phyloP scores from a whole-genome alignment of 2,797 vertebrate species.

The Lutra lutra region DNA sequence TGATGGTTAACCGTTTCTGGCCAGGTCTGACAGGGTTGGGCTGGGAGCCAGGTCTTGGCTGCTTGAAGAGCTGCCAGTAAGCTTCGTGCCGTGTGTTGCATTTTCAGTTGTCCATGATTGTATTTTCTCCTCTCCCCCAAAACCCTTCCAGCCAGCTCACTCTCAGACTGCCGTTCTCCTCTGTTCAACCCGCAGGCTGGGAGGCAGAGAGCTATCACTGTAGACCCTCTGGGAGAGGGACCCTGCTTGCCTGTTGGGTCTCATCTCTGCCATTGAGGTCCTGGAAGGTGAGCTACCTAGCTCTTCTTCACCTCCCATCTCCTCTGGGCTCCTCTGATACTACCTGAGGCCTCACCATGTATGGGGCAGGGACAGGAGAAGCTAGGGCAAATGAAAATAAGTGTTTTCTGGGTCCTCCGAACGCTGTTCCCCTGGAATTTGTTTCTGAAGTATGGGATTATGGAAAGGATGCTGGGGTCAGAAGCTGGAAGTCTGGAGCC shows the following conservation, averaged over 20 bases:
- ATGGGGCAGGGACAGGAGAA: background rate
- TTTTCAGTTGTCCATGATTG: background rate
- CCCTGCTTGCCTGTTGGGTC: background rate
- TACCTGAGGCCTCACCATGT: background rate
- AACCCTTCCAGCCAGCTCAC: background rate
- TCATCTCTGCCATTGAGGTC: background rate
- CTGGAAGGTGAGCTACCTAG: background rate
- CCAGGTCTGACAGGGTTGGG: background rate
- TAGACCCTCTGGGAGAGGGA: background rate
- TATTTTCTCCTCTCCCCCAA: background rate
- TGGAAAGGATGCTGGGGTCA: background rate
- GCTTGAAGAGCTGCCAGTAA: background rate
- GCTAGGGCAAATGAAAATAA: background rate
- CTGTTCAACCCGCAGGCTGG: background rate
- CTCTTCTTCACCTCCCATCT: background rate
- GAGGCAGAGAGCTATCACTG: background rate
- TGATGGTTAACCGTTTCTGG: conserved; percentile 19
- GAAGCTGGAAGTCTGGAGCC: background rate
- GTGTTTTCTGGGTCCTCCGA: background rate
- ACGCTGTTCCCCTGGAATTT: background rate
- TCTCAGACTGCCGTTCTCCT: background rate
- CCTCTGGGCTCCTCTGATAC: background rate
- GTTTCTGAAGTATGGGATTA: background rate
- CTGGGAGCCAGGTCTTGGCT: background rate
- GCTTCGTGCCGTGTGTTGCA: background rate